Evolutionary conservation across 2,113 vertebrate species (phyloP).

Genomic region (Mola mola): DNA sequence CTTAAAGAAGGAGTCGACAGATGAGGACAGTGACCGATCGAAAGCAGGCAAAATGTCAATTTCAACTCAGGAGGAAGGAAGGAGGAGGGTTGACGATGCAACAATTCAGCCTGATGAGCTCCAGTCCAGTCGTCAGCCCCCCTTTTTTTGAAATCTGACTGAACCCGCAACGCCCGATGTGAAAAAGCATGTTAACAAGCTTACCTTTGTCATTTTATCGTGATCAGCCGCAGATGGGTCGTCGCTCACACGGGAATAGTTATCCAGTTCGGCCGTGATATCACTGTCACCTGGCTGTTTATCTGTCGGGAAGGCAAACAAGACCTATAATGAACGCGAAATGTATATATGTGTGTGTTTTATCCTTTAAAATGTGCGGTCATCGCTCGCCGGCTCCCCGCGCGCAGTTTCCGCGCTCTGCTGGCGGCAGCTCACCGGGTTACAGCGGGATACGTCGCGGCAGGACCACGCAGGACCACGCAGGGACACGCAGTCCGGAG

Average conservation of each 20-base stretch:
- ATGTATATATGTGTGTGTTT: background rate
- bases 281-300: conserved; percentile 55
- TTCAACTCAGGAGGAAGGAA: conserved; percentile 36
- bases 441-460: conserved; percentile 61
- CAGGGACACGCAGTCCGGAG: conserved; percentile 71
- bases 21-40: conserved; percentile 41
- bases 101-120: conserved; percentile 62
- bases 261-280: conserved; percentile 65
- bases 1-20: conserved; percentile 48
- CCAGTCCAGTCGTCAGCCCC: conserved; percentile 15
- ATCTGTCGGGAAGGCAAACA: conserved; percentile 64
- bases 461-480: too few species aligned
- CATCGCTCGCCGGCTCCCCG: conserved; percentile 38
- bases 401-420: conserved; percentile 38
- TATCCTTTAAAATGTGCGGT: conserved; percentile 43
- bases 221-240: conserved; percentile 56
- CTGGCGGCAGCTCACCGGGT: conserved; percentile 55
- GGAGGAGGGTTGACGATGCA: conserved; percentile 36
- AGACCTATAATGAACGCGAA: conserved; percentile 20
- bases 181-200: conserved; percentile 45
- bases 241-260: conserved; percentile 67
- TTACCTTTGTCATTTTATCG: conserved; percentile 65
- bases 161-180: conserved; percentile 61
- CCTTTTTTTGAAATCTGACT: conserved; percentile 18
- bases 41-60: conserved; percentile 16